phyloP scores from a whole-genome alignment of 2,797 vertebrate species.

The Prunella strophiata region DNA sequence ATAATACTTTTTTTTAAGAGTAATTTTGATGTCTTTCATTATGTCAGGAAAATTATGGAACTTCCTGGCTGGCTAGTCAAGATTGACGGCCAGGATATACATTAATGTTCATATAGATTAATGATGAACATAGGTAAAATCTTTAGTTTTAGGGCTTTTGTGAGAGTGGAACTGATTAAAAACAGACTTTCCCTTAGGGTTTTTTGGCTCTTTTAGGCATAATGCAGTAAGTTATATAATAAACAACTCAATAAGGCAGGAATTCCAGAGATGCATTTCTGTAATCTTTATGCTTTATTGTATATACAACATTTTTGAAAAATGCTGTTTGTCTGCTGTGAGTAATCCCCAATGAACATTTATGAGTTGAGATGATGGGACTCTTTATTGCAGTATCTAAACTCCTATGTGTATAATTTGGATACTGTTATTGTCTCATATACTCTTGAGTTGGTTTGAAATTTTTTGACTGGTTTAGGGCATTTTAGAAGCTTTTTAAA shows the following conservation, averaged over 20 bases:
- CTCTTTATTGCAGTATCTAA: neutral
- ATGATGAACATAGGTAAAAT: neutral
- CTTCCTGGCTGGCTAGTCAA: neutral
- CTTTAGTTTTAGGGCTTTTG: neutral
- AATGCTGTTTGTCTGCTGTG: neutral
- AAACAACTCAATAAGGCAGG: neutral
- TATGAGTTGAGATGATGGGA: neutral
- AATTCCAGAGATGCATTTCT: constrained; percentile 1
- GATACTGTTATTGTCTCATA: neutral
- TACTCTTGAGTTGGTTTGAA: neutral
- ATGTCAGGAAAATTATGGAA: neutral
- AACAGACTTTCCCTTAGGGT: neutral
- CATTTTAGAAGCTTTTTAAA: neutral
- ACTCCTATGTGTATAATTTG: neutral
- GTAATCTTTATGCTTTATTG: neutral
- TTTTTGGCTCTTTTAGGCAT: neutral
- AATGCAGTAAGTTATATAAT: neutral
- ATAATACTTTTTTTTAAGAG: neutral
- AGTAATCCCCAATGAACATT: neutral
- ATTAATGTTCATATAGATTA: neutral
- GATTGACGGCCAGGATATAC: neutral
- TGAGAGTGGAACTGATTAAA: neutral
- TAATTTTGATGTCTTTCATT: neutral
- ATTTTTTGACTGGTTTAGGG: neutral
- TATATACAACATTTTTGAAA: neutral